Base-by-base conservation (phyloP, 2,113 vertebrate genomes). In the Gasterosteus nipponicus region DNA sequence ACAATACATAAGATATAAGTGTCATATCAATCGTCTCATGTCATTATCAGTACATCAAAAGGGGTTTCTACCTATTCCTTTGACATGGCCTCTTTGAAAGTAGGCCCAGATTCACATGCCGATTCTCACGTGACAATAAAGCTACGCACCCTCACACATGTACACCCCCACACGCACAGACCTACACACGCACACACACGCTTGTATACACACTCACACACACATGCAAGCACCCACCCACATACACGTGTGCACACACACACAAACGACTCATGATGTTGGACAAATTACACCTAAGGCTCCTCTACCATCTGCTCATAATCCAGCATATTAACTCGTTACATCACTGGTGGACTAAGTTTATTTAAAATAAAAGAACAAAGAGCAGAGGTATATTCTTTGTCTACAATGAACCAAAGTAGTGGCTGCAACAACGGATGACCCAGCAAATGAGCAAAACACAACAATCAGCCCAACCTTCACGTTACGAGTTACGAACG, bases 401-500 rank as follows among this genome's bases (percentile, higher is more conserved):
- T 60, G 10, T 54, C 6, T 58, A 12, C n/a, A 60, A 26, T 38
- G 35, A 14, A 78, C 53, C 60, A 67, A 60, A 73, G 29, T 41
- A 26, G 47, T 8, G 41, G 39, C 9, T 81, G 12, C 74, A 77
- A 81, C 69, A 72, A 74, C 12, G 26, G 64, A 44, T 71, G 63
- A 80, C 14, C 10, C 66, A 72, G 49, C 38, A 15, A 44, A 56
- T 63, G 59, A 87, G 67, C 71, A 69, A 85, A 82, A 80, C 69
- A 82, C 46, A 39, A 85, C 79, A 85, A 80, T 85, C 75, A 70
- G 49, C 53, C 69, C 74, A 82, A 41, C 31, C 70, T 80, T 80
- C 69, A 60, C 58, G 41, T 83, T 75, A 85, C 73, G 86, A 88
- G 69, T 89, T 83, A 82, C 49, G 64, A 81, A 59, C 63, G 53